These are phyloP conservation scores for Melanaphis sacchari DNA, from an alignment of 1,140 invertebrate genomes.

Conservation along the genomic window DNA sequence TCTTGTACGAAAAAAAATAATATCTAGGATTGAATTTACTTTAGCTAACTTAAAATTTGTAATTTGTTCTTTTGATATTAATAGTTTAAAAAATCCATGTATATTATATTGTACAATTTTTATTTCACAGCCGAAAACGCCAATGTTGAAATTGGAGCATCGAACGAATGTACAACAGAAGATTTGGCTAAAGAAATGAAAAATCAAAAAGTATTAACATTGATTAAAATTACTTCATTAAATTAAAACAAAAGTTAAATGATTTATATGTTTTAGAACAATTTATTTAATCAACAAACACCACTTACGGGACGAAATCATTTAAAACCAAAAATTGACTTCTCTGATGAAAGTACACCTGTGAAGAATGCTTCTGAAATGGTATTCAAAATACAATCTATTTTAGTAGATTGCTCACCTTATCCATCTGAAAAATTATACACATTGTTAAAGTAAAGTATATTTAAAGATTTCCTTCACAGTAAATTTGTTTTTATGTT, in stretches of 20 bases:
- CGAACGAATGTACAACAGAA: conserved; percentile 50
- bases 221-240: not conserved
- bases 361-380: conserved; percentile 49
- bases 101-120: not conserved
- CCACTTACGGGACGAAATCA: conserved; percentile 49
- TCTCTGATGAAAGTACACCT: conserved; percentile 35
- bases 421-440: conserved; percentile 38
- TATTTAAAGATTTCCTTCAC: not conserved
- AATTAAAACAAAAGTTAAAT: not conserved
- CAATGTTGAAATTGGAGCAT: conserved; percentile 44
- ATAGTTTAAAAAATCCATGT: not conserved
- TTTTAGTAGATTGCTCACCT: conserved; percentile 31
- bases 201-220: conserved; percentile 49
- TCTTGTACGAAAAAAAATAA: too few species aligned
- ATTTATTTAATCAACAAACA: conserved; percentile 50
- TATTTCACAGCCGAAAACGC: conserved; percentile 34
- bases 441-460: conserved; percentile 34
- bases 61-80: not conserved
- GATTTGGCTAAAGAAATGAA: conserved; percentile 54
- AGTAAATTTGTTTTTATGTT: not conserved
- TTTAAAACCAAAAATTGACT: conserved; percentile 53
- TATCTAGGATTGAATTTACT: not conserved
- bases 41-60: too few species aligned
- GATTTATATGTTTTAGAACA: conserved; percentile 17
- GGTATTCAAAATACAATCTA: conserved; percentile 49